Evolutionary conservation across 2,113 vertebrate species (phyloP).

Genomic region (Melanerpes formicivorus): DNA sequence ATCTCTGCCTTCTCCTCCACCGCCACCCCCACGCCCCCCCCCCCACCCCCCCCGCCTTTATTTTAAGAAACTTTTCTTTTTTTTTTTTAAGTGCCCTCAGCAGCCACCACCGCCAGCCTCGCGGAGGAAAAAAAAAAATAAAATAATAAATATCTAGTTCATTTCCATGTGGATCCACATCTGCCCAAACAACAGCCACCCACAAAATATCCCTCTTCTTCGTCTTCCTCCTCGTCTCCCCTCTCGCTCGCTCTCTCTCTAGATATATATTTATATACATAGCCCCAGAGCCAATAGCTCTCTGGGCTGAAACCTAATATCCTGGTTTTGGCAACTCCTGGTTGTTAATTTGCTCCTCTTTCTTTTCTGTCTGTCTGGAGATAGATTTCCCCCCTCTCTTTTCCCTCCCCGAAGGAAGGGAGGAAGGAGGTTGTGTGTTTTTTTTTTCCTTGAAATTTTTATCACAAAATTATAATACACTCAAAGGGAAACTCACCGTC

Average conservation of each 20-base stretch:
- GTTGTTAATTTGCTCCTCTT: constrained; percentile 97
- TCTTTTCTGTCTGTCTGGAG: constrained; percentile 89
- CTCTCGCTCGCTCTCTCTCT: constrained; percentile 78
- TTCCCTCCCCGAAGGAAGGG: constrained; percentile 93
- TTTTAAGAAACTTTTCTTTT: constrained; percentile 64
- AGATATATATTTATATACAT: constrained; percentile 79
- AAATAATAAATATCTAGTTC: constrained; percentile 63
- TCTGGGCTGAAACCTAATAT: constrained; percentile 98
- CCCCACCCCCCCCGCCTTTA: background rate
- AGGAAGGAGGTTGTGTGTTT: constrained; percentile 94
- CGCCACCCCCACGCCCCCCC: background rate
- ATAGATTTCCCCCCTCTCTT: constrained; percentile 90
- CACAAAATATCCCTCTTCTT: constrained; percentile 72
- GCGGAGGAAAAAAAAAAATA: constrained; percentile 32
- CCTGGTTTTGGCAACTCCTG: constrained; percentile 97
- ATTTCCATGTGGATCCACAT: constrained; percentile 81
- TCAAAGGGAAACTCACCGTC: constrained; percentile 99
- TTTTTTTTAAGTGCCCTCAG: constrained; percentile 70
- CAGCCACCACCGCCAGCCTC: constrained; percentile 52
- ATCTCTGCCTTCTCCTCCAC: constrained; percentile 38
- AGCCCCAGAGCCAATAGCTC: constrained; percentile 83
- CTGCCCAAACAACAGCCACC: constrained; percentile 77
- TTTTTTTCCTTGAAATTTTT: constrained; percentile 99
- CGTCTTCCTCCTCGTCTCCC: constrained; percentile 84
- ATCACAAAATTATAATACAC: constrained; percentile 99